Evolutionary conservation across 1,140 invertebrate species (phyloP), one percentile per base, ranked within the genome.

Genomic region (Sarcophaga bullata): DNA sequence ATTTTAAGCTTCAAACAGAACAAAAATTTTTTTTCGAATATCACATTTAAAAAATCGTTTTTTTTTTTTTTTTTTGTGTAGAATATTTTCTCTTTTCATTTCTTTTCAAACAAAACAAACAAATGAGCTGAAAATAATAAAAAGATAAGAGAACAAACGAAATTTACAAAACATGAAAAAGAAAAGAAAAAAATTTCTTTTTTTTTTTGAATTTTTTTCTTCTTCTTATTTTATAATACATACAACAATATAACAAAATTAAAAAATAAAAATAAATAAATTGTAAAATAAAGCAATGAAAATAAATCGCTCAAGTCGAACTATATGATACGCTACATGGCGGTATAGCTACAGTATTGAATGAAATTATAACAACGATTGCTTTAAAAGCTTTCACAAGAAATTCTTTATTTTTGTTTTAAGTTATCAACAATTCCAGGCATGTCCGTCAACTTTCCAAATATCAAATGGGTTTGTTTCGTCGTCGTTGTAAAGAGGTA

Each of bases 241-340:
- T 68, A 19, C 62, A 68, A 68, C 58, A 68, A 68, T 68, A 68
- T 68, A 68, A 68, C 62, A 68, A 68, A 68, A 68, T 68, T 68
- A 68, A 68, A 68, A 68, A 68, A 68, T 68, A 68, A 19, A 68
- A 19, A 68, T 68, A 68, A 68, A 68, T 68, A 68, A 68, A 68
- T 68, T 68, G 17, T 68, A 25, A 68, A 68, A 68, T 68, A 68
- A 68, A 68, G 19, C n/a, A 58, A n/a, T n/a, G 54, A 15, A 58
- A 19, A 25, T 4, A 37, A 37, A 37, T 37, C 25, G 25, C 1
- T 4, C 25, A 37, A 37, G 25, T 37, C 25, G 25, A 37, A 37
- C 25, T 37, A 37, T 2, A 37, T 4, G 25, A 4, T 37, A 37
- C 25, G 4, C 1, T 37, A 37, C 25, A 37, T 37, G 25, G 25